Evolutionary conservation across 2,888 invertebrate genomes (phyloP).

Genomic region (Nectonema munidae): DNA sequence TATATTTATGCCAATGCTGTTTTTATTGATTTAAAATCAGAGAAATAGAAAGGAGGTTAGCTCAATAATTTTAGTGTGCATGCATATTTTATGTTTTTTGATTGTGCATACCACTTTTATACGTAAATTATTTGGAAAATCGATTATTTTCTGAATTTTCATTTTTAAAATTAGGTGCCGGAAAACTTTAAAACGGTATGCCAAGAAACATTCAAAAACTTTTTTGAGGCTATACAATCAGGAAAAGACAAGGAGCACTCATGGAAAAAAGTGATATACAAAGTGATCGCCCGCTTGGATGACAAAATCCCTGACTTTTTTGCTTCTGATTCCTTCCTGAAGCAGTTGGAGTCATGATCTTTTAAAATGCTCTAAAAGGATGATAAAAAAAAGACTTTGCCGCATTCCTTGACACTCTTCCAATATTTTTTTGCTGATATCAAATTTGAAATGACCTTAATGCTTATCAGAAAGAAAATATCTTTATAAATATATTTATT

Average conservation of each 20-base stretch:
- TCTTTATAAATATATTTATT: no score
- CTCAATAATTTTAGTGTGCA: background rate
- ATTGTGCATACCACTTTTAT: background rate
- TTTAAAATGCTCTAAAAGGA: no score
- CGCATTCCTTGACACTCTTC: no score
- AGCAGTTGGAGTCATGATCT: constrained; percentile 54
- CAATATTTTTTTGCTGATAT: no score
- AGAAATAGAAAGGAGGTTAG: background rate
- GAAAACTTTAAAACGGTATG: constrained; percentile 80
- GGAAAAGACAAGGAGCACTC: constrained; percentile 91
- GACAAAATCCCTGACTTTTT: constrained; percentile 97
- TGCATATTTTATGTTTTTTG: background rate
- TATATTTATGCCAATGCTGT: no score
- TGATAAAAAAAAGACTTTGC: no score
- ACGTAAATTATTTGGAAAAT: background rate
- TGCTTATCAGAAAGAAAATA: no score
- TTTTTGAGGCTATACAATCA: constrained; percentile 82
- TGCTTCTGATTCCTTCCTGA: constrained; percentile 94
- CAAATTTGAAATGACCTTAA: no score
- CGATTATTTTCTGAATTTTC: background rate
- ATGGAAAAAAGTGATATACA: constrained; percentile 99
- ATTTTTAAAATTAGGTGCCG: constrained; percentile 41
- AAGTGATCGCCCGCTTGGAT: constrained; percentile 90
- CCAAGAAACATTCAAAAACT: constrained; percentile 83
- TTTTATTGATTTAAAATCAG: no score